Evolutionary conservation across 1,140 invertebrate species (phyloP), one percentile per base, ranked within the genome.

Genomic region (Cherax destructor): DNA sequence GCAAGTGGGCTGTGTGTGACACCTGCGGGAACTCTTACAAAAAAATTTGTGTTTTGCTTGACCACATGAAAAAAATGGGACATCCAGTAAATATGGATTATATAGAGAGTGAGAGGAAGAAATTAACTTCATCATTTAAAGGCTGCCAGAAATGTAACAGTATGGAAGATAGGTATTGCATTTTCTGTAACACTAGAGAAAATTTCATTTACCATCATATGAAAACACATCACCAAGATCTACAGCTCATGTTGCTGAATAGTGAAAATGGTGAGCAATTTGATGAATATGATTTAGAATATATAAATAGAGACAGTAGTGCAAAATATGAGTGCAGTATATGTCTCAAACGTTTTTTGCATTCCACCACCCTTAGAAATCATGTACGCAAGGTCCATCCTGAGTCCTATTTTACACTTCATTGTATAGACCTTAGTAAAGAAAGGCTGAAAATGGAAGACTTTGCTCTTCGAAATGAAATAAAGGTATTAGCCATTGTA

Each of bases 161-260:
- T 24, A 83, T 74, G 24, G 79, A 74, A 21, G 77, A 89, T 24
- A 89, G 80, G 41, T 89, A 83, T 61, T 89, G 87, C 59, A 74
- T 83, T 21, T 83, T 89, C 24, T 89, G 87, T 79, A 81, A 89
- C 65, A 81, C 69, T 16, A 56, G 59, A 52, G 65, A 81, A 74
- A 83, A 83, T 79, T 89, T 89, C 52, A 74, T 89, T 47, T 83
- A 83, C 80, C 65, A 81, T 56, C 87, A 89, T 49, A 81, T 89
- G 49, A 74, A 47, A 69, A 89, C 87, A 6, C 65, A 72, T 5
- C 87, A 89, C 69, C 87, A 89, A 47, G 87, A 89, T 30, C 61
- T 30, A n/a, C 80, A 76, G 49, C 83, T 89, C 21, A 49, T 89
- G 61, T 50, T 89, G 24, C 49, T 83, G 7, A 89, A n/a, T 30